Evolutionary conservation across 2,888 invertebrate species (phyloP).

Genomic region (Saturnia pavonia): DNA sequence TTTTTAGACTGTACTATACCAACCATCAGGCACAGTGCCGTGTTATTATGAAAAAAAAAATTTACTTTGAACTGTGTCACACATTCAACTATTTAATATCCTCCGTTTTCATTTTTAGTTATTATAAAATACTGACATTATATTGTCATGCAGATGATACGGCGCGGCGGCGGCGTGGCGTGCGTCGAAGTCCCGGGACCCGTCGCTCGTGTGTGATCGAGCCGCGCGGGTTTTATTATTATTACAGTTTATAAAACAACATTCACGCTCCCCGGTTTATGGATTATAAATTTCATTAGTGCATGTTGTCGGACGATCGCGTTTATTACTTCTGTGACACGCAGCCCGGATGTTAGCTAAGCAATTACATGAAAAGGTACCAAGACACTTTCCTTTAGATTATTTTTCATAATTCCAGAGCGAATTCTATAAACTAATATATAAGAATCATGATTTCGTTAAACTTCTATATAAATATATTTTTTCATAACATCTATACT

Average conservation of each 20-base stretch:
- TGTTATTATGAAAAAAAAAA: too few relatives aligned
- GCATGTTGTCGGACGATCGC: conserved; percentile 65
- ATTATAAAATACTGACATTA: background rate
- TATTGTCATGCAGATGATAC: background rate
- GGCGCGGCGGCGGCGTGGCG: background rate
- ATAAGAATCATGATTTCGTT: too few relatives aligned
- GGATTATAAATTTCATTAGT: conserved; percentile 78
- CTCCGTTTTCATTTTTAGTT: background rate
- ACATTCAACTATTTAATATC: background rate
- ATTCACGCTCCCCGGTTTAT: conserved; percentile 60
- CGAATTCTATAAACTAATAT: too few relatives aligned
- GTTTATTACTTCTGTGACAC: conserved; percentile 57
- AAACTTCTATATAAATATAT: too few relatives aligned
- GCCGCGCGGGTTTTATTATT: conserved; percentile 62
- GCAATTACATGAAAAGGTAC: background rate
- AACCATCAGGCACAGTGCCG: too few relatives aligned
- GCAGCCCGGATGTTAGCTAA: conserved; percentile 25
- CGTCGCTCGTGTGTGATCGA: background rate
- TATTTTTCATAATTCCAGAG: too few relatives aligned
- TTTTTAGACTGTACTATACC: too few relatives aligned
- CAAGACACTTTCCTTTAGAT: background rate
- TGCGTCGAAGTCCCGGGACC: background rate
- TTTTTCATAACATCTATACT: too few relatives aligned
- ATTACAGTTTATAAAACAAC: conserved; percentile 77
- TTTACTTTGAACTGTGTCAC: too few relatives aligned